A percentile compares a stretch with the other conserved stretches of the same genome.
These are phyloP conservation scores for Lasiurus cinereus DNA, from an alignment of 2,113 vertebrate genomes.

Conservation along the genomic window DNA sequence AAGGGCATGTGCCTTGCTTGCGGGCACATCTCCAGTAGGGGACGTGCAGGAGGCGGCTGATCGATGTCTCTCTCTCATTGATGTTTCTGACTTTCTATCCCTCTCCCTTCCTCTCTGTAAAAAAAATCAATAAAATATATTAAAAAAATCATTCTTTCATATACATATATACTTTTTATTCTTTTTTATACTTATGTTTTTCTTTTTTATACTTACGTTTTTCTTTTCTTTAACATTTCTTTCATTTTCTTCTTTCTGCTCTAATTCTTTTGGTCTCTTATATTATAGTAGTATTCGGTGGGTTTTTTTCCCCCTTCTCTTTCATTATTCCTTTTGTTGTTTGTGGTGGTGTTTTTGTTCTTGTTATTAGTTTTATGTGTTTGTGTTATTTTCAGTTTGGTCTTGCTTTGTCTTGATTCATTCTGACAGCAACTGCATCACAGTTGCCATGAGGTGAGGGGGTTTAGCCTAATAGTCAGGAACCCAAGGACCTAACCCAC, in stretches of 20 bases:
- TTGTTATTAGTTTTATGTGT: neutral
- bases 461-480: neutral
- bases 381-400: neutral
- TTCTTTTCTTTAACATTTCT: neutral
- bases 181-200: too few species aligned
- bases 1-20: too few species aligned
- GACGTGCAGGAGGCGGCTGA: too few species aligned
- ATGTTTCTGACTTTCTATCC: too few species aligned
- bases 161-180: neutral
- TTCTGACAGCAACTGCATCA: neutral
- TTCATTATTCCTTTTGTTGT: neutral
- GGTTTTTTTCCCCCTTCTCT: neutral
- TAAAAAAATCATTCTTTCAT: neutral
- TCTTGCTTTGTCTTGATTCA: too few species aligned
- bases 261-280: neutral
- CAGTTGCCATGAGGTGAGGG: neutral
- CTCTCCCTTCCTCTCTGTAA: too few species aligned
- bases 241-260: neutral
- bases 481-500: neutral
- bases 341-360: neutral
- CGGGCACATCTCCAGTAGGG: too few species aligned
- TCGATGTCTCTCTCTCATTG: too few species aligned
- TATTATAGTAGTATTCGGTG: neutral
- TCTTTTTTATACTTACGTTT: too few species aligned
- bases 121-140: too few species aligned